Base-by-base conservation (phyloP, 2,113 vertebrate species). In the Myxocyprinus asiaticus region DNA sequence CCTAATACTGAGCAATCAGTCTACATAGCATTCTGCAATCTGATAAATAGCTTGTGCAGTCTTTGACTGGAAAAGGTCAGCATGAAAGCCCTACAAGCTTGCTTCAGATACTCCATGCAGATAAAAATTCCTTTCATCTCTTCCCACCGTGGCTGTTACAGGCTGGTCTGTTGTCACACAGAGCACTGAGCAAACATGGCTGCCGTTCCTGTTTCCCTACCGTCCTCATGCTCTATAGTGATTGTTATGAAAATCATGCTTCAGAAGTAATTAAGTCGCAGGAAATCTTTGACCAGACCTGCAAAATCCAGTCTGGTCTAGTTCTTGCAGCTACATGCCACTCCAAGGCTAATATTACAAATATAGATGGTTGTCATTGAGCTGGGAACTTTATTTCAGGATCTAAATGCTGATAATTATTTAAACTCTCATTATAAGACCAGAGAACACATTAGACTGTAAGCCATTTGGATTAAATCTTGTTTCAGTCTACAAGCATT, bases 191-290 rank as follows among this genome's bases (percentile, higher is more conserved):
- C 61, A 59, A 83, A 56, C 73, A 81, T 48, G 56, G 47, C 72
- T 9, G 44, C 64, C 47, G 9, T 68, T 68, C 44, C 64, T 53
- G 55, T 56, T 69, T 67, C 67, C 56, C 48, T 22, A 22, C 55
- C 1, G 12, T 66, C 76, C 78, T 67, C 61, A 8, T 56, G 3
- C 79, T 79, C 80, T 77, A 45, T 77, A 83, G 76, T 76, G 78
- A 73, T 56, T 22, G 61, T 81, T 85, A 83, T 83, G 75, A 67
- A 83, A 83, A 85, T 78, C 11, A 42, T 8, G 47, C 77, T 82
- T 85, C 63, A 82, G 71, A 78, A 76, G 55, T 76, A 77, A 80
- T 85, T 79, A 85, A 85, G 80, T 82, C 72, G 6, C 63, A 56
- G 68, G 33, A 51, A 64, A 82, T 55, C 67, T 79, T 80, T 77